Evolutionary conservation across 2,888 invertebrate genomes (phyloP).

Genomic region (Agriopis aurantiaria): DNA sequence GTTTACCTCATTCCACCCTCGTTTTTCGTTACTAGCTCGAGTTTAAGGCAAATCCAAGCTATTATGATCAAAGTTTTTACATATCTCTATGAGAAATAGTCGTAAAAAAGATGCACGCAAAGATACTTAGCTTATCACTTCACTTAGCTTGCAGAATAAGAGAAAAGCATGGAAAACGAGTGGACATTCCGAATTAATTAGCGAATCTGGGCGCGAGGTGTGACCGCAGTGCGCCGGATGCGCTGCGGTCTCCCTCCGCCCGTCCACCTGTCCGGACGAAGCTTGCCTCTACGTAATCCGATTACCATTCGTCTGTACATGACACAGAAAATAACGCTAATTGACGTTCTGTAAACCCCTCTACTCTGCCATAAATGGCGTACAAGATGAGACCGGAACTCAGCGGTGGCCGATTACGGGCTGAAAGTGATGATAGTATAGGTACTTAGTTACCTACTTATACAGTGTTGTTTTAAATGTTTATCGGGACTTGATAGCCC

Average conservation of each 20-base stretch:
- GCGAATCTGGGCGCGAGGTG: conserved; percentile 65
- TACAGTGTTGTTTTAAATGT: no score
- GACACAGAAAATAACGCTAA: conserved; percentile 61
- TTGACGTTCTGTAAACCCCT: conserved; percentile 51
- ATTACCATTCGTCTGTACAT: conserved; percentile 65
- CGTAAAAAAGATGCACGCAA: no score
- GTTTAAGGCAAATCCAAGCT: no score
- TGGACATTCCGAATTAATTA: conserved; percentile 72
- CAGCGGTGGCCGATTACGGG: background rate
- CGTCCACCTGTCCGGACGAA: conserved; percentile 68
- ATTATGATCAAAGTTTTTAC: no score
- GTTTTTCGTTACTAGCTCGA: no score
- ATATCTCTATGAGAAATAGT: no score
- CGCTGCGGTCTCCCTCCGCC: conserved; percentile 44
- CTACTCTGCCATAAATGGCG: conserved; percentile 20
- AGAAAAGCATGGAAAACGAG: conserved; percentile 51
- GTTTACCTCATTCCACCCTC: no score
- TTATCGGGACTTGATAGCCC: no score
- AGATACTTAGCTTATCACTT: no score
- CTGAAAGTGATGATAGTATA: background rate
- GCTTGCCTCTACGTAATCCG: conserved; percentile 63
- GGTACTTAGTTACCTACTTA: conserved; percentile 12
- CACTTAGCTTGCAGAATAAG: no score
- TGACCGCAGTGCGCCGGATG: conserved; percentile 59
- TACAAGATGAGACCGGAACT: background rate